These are phyloP conservation scores for Papilio helenus DNA, from an alignment of 1,140 invertebrate genomes.

Conservation along the genomic window DNA sequence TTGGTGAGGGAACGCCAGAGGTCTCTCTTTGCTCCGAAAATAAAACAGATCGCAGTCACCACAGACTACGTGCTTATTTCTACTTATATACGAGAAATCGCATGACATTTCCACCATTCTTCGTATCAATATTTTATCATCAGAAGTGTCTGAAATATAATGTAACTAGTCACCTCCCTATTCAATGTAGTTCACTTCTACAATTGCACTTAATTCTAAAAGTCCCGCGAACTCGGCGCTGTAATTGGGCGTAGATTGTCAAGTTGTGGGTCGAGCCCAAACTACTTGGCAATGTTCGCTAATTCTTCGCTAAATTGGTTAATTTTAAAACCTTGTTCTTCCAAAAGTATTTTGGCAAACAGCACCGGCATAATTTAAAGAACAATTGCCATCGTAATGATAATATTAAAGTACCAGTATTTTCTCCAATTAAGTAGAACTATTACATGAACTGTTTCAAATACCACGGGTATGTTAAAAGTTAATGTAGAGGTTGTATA, in stretches of 20 bases:
- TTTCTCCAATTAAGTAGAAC: neutral
- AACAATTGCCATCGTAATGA: neutral
- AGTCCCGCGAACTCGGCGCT: neutral
- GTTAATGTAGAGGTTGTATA: neutral
- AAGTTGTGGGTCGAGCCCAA: neutral
- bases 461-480: neutral
- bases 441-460: neutral
- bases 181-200: neutral
- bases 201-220: neutral
- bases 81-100: neutral
- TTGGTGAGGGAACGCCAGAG: neutral
- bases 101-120: neutral
- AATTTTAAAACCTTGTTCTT: constrained; percentile 16
- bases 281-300: constrained; percentile 11
- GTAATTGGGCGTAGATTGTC: neutral
- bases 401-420: neutral
- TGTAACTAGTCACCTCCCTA: neutral
- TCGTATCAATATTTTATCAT: too few relatives aligned
- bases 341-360: constrained; percentile 17
- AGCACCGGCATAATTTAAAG: neutral
- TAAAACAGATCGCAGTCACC: neutral
- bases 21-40: neutral
- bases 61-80: neutral
- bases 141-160: too few relatives aligned
- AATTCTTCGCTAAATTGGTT: constrained; percentile 18